Conservation (phyloP, 2,888 invertebrate species). For the Xanthorhoe designata region DNA sequence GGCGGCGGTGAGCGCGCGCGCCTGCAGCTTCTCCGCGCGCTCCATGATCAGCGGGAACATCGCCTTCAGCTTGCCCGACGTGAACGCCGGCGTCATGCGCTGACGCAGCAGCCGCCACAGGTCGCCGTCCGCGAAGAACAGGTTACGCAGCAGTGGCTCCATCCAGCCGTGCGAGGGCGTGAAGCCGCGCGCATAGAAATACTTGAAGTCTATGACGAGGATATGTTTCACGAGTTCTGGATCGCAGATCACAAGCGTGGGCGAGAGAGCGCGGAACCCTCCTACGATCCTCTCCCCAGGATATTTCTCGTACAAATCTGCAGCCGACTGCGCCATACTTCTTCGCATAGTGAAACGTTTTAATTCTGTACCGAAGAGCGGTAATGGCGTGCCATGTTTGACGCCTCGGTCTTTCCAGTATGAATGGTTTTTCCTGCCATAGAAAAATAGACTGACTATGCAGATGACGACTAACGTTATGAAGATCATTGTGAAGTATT, state of each 20-base stretch:
- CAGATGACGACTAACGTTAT: slow-evolving; percentile 34
- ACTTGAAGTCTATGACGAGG: slow-evolving; percentile 60
- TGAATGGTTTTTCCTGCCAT: slow-evolving; percentile 54
- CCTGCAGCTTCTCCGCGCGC: slow-evolving; percentile 61
- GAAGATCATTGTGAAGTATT: slow-evolving; percentile 27
- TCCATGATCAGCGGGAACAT: slow-evolving; percentile 71
- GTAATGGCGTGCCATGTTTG: slow-evolving; percentile 59
- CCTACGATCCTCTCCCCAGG: slow-evolving; percentile 65
- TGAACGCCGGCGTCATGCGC: slow-evolving; percentile 70
- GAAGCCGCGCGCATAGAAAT: slow-evolving; percentile 64
- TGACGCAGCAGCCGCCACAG: slow-evolving; percentile 68
- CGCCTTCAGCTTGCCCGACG: slow-evolving; percentile 65
- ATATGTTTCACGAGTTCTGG: slow-evolving; percentile 62
- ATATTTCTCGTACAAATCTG: slow-evolving; percentile 61
- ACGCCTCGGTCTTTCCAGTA: slow-evolving; percentile 64
- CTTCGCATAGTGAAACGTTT: slow-evolving; percentile 52
- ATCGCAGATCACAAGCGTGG: slow-evolving; percentile 63
- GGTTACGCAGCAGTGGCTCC: slow-evolving; percentile 62
- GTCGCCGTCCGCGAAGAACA: slow-evolving; percentile 69
- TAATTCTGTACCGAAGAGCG: slow-evolving; percentile 62
- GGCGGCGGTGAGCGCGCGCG: slow-evolving; percentile 51
- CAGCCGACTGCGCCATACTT: slow-evolving; percentile 55
- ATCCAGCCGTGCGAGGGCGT: slow-evolving; percentile 43
- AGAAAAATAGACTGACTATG: slow-evolving; percentile 52
- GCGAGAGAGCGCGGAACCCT: slow-evolving; percentile 56